Percentiles rank a stretch among this genome's conserved stretches.
phyloP scores from a whole-genome alignment of 2,113 vertebrate genomes.

The Cygnus atratus region DNA sequence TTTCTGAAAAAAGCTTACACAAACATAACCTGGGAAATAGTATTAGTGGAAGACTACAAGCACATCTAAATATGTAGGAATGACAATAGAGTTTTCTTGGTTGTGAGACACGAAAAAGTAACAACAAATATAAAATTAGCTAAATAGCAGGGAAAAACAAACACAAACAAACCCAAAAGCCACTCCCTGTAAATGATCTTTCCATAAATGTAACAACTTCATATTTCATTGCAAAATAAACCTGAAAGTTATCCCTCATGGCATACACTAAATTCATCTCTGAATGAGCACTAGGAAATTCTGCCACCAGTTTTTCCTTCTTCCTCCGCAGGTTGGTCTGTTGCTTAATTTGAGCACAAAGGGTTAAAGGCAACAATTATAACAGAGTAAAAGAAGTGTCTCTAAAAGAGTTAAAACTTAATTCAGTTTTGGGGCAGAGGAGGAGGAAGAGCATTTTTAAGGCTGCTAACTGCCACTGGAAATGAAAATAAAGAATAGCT shows the following conservation, averaged over 20 bases:
- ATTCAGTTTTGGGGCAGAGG: neutral
- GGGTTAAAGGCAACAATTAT: neutral
- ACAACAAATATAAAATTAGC: neutral
- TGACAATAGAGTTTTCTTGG: neutral
- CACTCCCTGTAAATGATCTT: neutral
- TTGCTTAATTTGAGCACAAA: neutral
- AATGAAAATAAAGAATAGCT: neutral
- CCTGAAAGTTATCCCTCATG: neutral
- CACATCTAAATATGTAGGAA: neutral
- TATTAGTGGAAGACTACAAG: neutral
- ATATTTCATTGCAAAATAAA: neutral
- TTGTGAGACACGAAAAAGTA: neutral
- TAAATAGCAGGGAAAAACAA: neutral
- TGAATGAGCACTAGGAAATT: neutral
- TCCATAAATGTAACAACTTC: neutral
- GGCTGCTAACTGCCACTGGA: neutral
- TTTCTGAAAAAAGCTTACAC: neutral
- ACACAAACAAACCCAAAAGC: fast-evolving
- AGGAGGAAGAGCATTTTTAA: neutral
- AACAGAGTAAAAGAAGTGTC: neutral
- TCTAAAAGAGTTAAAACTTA: neutral
- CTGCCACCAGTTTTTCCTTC: neutral
- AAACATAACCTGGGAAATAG: neutral
- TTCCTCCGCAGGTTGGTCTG: neutral
- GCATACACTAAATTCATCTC: neutral